phyloP scores from a whole-genome alignment of 2,113 vertebrate species.

The Thalassarche chlororhynchos region DNA sequence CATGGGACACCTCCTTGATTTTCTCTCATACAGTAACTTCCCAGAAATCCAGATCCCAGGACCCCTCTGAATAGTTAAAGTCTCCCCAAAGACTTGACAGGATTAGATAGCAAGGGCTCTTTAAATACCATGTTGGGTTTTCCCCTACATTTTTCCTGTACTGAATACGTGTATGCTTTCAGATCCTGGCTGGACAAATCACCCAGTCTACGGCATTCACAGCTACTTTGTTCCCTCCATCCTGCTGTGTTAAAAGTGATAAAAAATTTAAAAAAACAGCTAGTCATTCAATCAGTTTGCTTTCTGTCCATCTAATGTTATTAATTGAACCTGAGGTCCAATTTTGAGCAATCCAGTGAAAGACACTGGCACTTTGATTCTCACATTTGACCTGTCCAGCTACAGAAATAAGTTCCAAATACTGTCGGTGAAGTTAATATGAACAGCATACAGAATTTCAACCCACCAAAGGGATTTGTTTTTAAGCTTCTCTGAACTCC shows the following conservation, averaged over 20 bases:
- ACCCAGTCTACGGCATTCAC: not conserved
- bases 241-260: not conserved
- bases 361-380: not conserved
- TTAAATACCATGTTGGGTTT: rapidly evolving
- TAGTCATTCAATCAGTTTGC: not conserved
- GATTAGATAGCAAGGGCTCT: not conserved
- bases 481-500: slow-evolving; percentile 61
- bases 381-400: not conserved
- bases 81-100: not conserved
- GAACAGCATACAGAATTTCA: slow-evolving; percentile 19
- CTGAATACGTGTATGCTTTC: rapidly evolving
- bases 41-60: not conserved
- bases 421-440: not conserved
- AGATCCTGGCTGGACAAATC: not conserved
- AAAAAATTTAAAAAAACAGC: not conserved
- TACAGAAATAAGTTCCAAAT: not conserved
- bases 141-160: not conserved
- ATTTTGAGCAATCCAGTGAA: not conserved
- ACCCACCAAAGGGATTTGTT: slow-evolving; percentile 52
- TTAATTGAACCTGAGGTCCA: not conserved
- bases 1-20: not conserved
- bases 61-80: not conserved
- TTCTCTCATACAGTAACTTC: not conserved
- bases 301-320: not conserved
- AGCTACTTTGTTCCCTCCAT: not conserved